phyloP scores from a whole-genome alignment of 2,888 invertebrate genomes.

The Podotricha telesiphe region DNA sequence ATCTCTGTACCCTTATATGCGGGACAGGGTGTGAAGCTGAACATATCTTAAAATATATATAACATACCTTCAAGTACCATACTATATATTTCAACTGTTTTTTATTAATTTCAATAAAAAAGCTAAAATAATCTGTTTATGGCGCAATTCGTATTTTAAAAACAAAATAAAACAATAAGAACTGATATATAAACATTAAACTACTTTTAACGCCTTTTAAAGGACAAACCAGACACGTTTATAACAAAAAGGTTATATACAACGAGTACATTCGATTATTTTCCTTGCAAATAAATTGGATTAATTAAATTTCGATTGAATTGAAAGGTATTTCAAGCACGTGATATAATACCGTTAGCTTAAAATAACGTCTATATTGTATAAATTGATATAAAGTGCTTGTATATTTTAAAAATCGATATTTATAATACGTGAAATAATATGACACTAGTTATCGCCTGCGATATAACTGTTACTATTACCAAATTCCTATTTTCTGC shows the following conservation, averaged over 20 bases:
- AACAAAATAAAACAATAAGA: slow-evolving; percentile 1
- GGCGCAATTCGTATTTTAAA: not conserved
- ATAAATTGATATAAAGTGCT: not conserved
- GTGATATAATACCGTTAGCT: not conserved
- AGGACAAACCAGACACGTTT: slow-evolving; percentile 35
- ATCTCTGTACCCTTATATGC: too few relatives aligned
- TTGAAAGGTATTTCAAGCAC: not conserved
- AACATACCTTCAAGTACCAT: too few relatives aligned
- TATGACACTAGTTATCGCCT: too few relatives aligned
- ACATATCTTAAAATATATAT: too few relatives aligned
- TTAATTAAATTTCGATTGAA: slow-evolving; percentile 11
- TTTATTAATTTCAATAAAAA: too few relatives aligned
- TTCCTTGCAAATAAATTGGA: slow-evolving; percentile 11
- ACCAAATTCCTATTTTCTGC: too few relatives aligned
- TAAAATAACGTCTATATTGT: too few relatives aligned
- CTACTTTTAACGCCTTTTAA: slow-evolving; percentile 16
- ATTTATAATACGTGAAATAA: too few relatives aligned
- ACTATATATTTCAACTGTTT: too few relatives aligned
- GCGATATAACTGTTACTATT: too few relatives aligned
- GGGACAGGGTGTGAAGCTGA: too few relatives aligned
- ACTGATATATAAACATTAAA: slow-evolving; percentile 10
- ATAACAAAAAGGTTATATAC: slow-evolving; percentile 18
- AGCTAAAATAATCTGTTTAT: too few relatives aligned
- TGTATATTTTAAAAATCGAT: not conserved
- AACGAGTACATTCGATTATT: slow-evolving; percentile 8